These are phyloP conservation scores for Eupithecia insigniata DNA, from an alignment of 2,888 invertebrate species.

Conservation along the genomic window DNA sequence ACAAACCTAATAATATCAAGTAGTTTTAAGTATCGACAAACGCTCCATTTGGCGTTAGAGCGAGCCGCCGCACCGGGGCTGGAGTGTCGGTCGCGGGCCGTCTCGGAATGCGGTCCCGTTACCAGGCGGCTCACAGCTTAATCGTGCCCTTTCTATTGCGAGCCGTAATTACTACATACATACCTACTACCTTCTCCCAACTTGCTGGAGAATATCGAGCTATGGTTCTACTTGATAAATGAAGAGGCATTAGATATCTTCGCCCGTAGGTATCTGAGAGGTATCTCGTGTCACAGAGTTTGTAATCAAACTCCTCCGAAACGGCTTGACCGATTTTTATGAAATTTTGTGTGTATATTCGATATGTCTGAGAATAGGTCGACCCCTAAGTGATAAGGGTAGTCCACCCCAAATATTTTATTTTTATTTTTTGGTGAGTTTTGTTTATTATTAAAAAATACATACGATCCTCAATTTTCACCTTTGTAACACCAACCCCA, in stretches of 20 bases:
- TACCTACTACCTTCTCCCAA: neutral
- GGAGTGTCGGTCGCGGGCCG: constrained; percentile 17
- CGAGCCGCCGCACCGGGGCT: constrained; percentile 22
- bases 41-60: constrained; percentile 25
- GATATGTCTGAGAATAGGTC: too few relatives aligned
- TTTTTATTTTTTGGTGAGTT: too few relatives aligned
- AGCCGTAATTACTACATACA: constrained; percentile 27
- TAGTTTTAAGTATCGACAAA: constrained; percentile 4
- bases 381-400: too few relatives aligned
- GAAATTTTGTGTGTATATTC: too few relatives aligned
- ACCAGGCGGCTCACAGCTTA: constrained; percentile 40
- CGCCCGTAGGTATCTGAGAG: neutral
- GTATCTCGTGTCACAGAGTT: too few relatives aligned
- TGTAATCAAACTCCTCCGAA: too few relatives aligned
- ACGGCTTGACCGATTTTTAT: too few relatives aligned
- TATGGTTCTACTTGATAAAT: neutral
- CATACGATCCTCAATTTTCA: too few relatives aligned
- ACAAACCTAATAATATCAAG: neutral
- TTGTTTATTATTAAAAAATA: too few relatives aligned
- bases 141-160: constrained; percentile 46
- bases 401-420: too few relatives aligned
- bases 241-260: neutral
- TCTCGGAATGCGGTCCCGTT: constrained; percentile 46
- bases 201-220: neutral
- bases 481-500: too few relatives aligned